A percentile compares a stretch with the other conserved stretches of the same genome.
phyloP scores from a whole-genome alignment of 2,888 invertebrate species.

The Oscheius sp. region DNA sequence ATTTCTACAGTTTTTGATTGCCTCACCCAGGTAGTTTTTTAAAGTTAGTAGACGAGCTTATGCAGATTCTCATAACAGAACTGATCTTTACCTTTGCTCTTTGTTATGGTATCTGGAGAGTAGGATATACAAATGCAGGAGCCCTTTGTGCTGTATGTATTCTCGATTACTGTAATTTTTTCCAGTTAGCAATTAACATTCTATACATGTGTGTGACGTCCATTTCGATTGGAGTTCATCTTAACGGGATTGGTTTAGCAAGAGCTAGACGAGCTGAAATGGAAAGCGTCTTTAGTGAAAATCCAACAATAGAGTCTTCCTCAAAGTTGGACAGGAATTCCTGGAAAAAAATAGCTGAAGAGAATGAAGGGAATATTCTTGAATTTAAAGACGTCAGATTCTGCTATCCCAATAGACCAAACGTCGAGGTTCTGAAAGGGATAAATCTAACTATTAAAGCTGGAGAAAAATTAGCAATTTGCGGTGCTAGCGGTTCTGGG shows the following conservation, averaged over 20 bases:
- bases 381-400: conserved; percentile 81
- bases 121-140: conserved; percentile 64
- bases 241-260: conserved; percentile 64
- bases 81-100: conserved; percentile 67
- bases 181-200: conserved; percentile 63
- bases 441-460: conserved; percentile 59
- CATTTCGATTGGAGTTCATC: conserved; percentile 68
- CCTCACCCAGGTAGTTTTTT: conserved; percentile 57
- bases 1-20: conserved; percentile 68
- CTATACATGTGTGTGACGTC: conserved; percentile 67
- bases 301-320: conserved; percentile 48
- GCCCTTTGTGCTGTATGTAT: conserved; percentile 60
- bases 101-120: conserved; percentile 66
- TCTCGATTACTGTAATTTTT: not conserved
- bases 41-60: not conserved
- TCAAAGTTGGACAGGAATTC: too few species aligned
- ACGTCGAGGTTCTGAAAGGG: conserved; percentile 63
- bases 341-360: too few species aligned
- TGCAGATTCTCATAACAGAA: conserved; percentile 64
- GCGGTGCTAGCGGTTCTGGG: conserved; percentile 66
- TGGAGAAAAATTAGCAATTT: conserved; percentile 67
- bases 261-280: conserved; percentile 62
- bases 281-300: too few species aligned
- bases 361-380: conserved; percentile 74
- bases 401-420: conserved; percentile 83